Conservation (phyloP, 2,113 vertebrate genomes). For the Xenus cinereus region DNA sequence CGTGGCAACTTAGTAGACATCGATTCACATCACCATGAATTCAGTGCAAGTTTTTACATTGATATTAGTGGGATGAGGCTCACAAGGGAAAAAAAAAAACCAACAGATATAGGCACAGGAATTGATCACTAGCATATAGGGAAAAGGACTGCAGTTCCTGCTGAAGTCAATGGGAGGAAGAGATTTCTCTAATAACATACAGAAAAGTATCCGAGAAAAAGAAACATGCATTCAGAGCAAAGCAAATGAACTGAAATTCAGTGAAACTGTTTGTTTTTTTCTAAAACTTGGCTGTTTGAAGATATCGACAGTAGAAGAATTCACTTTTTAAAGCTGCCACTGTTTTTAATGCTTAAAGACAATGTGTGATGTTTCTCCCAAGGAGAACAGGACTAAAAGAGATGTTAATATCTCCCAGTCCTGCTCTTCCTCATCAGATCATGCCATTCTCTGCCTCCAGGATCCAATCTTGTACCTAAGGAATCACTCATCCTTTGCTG, state of each 20-base stretch:
- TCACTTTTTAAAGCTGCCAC: background rate
- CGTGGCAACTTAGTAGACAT: background rate
- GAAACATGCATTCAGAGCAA: background rate
- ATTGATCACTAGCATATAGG: background rate
- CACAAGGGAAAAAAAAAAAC: background rate
- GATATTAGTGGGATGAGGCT: background rate
- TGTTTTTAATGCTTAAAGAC: background rate
- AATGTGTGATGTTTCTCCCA: background rate
- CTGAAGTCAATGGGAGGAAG: background rate
- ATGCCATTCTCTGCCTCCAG: background rate
- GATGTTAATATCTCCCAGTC: background rate
- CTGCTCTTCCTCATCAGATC: constrained; percentile 9
- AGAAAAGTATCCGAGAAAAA: background rate
- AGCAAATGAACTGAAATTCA: background rate
- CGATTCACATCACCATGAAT: background rate
- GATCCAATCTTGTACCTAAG: background rate
- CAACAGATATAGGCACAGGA: background rate
- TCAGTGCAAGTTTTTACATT: background rate
- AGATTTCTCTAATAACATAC: background rate
- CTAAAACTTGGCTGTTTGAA: background rate
- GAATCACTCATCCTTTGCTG: constrained; percentile 25
- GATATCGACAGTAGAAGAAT: background rate
- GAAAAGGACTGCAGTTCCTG: background rate
- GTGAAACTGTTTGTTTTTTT: background rate
- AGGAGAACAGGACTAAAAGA: background rate